phyloP scores from a whole-genome alignment of 2,113 vertebrate genomes.

The Cryptomyrus ogoouensis region DNA sequence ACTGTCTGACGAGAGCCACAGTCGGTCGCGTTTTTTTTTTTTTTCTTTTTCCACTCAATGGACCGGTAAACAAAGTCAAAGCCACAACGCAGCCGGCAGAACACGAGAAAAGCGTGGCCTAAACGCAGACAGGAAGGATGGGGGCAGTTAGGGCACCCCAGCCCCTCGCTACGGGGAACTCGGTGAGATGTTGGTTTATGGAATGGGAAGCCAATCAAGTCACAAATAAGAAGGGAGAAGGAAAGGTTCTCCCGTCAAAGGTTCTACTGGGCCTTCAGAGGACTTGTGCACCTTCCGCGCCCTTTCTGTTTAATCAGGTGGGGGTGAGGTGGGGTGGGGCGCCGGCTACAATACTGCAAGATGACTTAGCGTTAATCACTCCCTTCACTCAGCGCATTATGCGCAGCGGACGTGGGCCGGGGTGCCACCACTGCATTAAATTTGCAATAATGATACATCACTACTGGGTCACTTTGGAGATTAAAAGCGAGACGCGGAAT shows the following conservation, averaged over 20 bases:
- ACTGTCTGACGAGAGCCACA: not conserved
- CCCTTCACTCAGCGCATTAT: slow-evolving; percentile 50
- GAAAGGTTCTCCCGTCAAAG: too few species aligned
- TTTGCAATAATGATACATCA: slow-evolving; percentile 64
- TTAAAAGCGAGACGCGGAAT: slow-evolving; percentile 73
- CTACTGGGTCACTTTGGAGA: slow-evolving; percentile 67
- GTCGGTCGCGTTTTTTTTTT: not conserved
- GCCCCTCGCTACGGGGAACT: slow-evolving; percentile 43
- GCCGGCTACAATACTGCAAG: slow-evolving; percentile 47
- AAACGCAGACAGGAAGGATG: slow-evolving; percentile 41
- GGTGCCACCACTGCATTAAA: slow-evolving; percentile 37
- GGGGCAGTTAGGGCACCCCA: slow-evolving; percentile 42
- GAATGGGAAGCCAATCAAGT: not conserved
- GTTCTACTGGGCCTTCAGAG: not conserved
- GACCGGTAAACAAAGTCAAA: not conserved
- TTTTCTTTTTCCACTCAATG: not conserved
- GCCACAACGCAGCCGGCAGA: slow-evolving; percentile 4
- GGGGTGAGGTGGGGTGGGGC: slow-evolving; percentile 41
- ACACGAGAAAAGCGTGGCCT: slow-evolving; percentile 26
- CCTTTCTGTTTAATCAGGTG: slow-evolving; percentile 46
- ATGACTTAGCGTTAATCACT: slow-evolving; percentile 55
- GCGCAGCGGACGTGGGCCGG: slow-evolving; percentile 28
- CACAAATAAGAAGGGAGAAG: not conserved
- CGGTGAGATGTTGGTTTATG: slow-evolving; percentile 24
- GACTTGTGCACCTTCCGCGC: slow-evolving; percentile 12